Percentiles rank a stretch among this genome's conserved stretches.
These are phyloP conservation scores for Arge pagana DNA, from an alignment of 2,888 invertebrate genomes.

Conservation along the genomic window DNA sequence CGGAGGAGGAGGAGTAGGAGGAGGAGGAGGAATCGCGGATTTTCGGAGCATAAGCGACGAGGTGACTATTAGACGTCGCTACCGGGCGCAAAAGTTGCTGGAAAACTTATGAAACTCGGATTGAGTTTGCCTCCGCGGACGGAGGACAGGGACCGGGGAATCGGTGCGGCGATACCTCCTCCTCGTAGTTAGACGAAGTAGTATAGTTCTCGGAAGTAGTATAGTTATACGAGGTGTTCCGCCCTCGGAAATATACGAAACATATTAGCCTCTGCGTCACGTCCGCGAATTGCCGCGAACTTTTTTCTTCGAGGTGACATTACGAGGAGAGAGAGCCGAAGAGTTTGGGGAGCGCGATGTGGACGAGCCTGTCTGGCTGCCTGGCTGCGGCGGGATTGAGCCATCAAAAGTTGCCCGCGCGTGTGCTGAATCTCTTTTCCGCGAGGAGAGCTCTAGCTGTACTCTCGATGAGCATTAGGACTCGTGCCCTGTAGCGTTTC, in stretches of 20 bases:
- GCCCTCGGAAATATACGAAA: conserved; percentile 41
- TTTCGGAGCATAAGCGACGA: conserved; percentile 27
- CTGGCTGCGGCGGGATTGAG: conserved; percentile 46
- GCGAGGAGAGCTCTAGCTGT: not conserved
- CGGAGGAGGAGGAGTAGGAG: no score
- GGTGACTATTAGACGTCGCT: conserved; percentile 46
- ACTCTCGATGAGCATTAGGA: no score
- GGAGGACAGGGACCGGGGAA: conserved; percentile 25
- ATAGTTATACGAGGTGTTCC: conserved; percentile 25
- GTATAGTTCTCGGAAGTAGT: conserved; percentile 20
- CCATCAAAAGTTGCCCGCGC: conserved; percentile 48
- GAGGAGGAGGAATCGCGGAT: conserved; percentile 23
- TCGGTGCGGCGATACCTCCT: conserved; percentile 15
- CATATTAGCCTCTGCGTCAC: conserved; percentile 49
- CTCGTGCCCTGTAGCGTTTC: no score
- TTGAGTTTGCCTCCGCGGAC: conserved; percentile 41
- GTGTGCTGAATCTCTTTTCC: conserved; percentile 44
- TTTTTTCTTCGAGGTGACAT: conserved; percentile 36
- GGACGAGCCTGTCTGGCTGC: conserved; percentile 28
- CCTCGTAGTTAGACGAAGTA: conserved; percentile 24
- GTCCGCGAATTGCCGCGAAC: conserved; percentile 44
- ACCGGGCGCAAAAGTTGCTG: conserved; percentile 46
- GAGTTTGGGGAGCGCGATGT: not conserved
- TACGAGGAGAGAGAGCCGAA: conserved; percentile 10
- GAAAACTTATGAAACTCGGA: conserved; percentile 52